These are phyloP conservation scores for Drosophila nigricruria DNA, from an alignment of 2,888 invertebrate species.

Conservation along the genomic window DNA sequence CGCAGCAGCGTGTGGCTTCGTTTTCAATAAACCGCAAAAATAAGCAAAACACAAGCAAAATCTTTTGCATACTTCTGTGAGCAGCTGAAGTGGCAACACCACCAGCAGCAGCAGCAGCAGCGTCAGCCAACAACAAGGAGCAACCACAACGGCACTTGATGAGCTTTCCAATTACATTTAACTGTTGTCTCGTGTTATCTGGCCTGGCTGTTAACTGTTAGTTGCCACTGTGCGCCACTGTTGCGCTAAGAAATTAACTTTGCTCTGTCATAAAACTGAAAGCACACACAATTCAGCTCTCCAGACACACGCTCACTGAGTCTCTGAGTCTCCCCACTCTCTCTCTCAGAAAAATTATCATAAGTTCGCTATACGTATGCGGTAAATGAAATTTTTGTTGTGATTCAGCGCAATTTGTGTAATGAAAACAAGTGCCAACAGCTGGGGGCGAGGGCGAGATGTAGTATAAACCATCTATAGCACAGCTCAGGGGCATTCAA, in stretches of 20 bases:
- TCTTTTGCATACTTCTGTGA: conserved; percentile 71
- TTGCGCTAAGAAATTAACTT: conserved; percentile 66
- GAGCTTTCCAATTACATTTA: conserved; percentile 74
- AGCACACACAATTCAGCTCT: conserved; percentile 29
- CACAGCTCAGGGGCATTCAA: not conserved
- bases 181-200: conserved; percentile 51
- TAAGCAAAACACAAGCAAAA: conserved; percentile 40
- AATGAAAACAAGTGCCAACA: conserved; percentile 57
- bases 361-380: conserved; percentile 57
- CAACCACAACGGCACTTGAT: conserved; percentile 55
- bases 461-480: not conserved
- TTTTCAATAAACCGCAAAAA: conserved; percentile 67
- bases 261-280: conserved; percentile 29
- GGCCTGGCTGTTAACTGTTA: conserved; percentile 51
- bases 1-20: conserved; percentile 46
- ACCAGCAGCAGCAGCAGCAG: conserved; percentile 3
- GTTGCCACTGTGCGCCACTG: conserved; percentile 31
- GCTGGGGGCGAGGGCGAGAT: not conserved
- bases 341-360: conserved; percentile 54
- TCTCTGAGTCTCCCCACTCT: not conserved
- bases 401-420: conserved; percentile 57
- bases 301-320: not conserved
- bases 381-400: conserved; percentile 49
- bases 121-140: conserved; percentile 13
- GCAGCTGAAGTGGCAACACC: conserved; percentile 54